Conservation (phyloP, 30 jellyfish, hydroid and myxozoan genomes). For the Euphysa ruthae region DNA sequence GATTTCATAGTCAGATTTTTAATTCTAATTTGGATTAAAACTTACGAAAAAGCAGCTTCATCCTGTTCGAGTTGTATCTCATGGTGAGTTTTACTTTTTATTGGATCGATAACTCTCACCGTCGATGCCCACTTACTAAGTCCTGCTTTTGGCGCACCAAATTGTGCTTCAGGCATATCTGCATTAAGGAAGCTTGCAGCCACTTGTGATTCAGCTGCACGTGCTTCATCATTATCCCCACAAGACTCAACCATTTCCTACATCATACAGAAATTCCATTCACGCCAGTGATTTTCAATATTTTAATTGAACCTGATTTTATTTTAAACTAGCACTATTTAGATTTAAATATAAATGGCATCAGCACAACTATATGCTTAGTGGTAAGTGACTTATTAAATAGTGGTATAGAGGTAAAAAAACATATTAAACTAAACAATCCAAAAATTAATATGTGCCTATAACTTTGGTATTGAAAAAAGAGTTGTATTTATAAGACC, state of each 20-base stretch:
- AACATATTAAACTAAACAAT: too few species aligned
- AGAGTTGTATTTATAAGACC: too few species aligned
- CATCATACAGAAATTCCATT: too few species aligned
- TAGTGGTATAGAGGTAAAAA: too few species aligned
- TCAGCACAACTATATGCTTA: too few species aligned
- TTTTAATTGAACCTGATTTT: too few species aligned
- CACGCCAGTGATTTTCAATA: too few species aligned
- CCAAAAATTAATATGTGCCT: too few species aligned
- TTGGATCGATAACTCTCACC: slow-evolving; percentile 77
- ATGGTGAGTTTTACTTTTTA: slow-evolving; percentile 62
- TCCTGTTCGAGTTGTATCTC: slow-evolving; percentile 77
- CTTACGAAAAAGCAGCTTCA: slow-evolving; percentile 93
- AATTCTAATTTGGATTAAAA: background rate
- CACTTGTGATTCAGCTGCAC: slow-evolving; percentile 85
- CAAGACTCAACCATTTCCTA: slow-evolving; percentile 98
- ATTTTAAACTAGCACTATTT: too few species aligned
- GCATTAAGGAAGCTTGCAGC: slow-evolving; percentile 89
- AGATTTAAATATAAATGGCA: too few species aligned
- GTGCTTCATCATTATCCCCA: slow-evolving; percentile 83
- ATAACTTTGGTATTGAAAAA: too few species aligned
- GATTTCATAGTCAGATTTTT: background rate
- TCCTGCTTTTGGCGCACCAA: slow-evolving; percentile 97
- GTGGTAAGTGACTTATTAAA: too few species aligned
- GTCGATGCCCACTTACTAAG: slow-evolving; percentile 87
- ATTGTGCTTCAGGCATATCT: slow-evolving; percentile 70